Percentiles rank a stretch among this genome's conserved stretches.
These are phyloP conservation scores for Lacerta viridis DNA, from an alignment of 2,797 vertebrate genomes.

Conservation along the genomic window DNA sequence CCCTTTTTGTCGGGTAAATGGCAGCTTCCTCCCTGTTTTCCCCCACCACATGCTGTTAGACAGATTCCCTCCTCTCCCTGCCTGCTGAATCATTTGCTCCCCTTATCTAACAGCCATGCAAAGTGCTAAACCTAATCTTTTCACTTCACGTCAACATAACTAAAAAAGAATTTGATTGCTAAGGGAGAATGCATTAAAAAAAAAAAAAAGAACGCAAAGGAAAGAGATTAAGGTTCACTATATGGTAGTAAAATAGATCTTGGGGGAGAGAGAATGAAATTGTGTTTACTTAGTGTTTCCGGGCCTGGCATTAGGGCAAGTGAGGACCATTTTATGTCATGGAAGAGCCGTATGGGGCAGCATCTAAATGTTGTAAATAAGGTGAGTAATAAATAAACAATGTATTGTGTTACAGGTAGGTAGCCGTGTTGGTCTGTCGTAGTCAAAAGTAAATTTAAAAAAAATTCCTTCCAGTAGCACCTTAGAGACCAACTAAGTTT, in stretches of 20 bases:
- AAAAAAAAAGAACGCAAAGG: neutral
- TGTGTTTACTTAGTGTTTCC: slow-evolving; percentile 6
- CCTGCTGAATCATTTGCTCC: slow-evolving; percentile 5
- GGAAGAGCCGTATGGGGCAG: neutral
- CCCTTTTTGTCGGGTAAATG: slow-evolving; percentile 29
- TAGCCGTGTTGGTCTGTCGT: no score
- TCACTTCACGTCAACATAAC: slow-evolving; percentile 38
- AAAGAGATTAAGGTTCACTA: slow-evolving; percentile 57
- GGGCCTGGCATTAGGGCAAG: neutral
- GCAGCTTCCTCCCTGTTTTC: slow-evolving; percentile 20
- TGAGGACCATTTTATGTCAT: neutral
- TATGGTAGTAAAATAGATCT: slow-evolving; percentile 33
- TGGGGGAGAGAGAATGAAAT: neutral
- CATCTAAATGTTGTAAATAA: neutral
- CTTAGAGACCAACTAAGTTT: no score
- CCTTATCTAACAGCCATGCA: slow-evolving; percentile 20
- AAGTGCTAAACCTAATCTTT: slow-evolving; percentile 58
- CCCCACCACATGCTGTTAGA: neutral
- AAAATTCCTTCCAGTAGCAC: no score
- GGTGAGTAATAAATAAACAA: no score
- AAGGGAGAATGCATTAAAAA: slow-evolving; percentile 45
- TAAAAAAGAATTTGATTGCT: slow-evolving; percentile 42
- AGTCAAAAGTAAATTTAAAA: no score
- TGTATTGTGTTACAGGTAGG: no score
- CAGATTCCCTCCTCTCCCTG: neutral